A percentile compares a stretch with the other conserved stretches of the same genome.
Conservation (phyloP, 2,113 vertebrate species). For the Labeo rohita region DNA sequence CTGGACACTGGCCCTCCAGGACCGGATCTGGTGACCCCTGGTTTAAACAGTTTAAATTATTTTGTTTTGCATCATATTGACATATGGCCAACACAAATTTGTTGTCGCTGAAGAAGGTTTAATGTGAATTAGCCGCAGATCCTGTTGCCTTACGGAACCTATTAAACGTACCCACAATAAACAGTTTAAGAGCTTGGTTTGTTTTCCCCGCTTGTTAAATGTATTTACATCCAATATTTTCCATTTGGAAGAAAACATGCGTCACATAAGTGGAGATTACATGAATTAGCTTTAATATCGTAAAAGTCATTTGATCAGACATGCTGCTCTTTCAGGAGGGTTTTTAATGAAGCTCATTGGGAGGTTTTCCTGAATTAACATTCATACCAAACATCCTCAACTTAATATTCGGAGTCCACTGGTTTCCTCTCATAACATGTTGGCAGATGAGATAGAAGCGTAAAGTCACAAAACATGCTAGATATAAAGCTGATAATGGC, state of each 20-base stretch:
- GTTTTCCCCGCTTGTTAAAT: slow-evolving; percentile 45
- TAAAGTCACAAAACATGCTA: not conserved
- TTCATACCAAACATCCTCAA: slow-evolving; percentile 22
- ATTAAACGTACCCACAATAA: slow-evolving; percentile 37
- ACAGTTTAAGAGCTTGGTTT: slow-evolving; percentile 50
- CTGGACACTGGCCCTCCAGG: no score
- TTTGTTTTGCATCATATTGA: not conserved
- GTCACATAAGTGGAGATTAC: slow-evolving; percentile 40
- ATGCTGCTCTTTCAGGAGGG: slow-evolving; percentile 17
- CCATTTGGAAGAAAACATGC: slow-evolving; percentile 41
- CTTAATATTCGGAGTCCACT: not conserved
- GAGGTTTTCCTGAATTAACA: slow-evolving; percentile 34
- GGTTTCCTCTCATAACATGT: not conserved
- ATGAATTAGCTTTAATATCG: slow-evolving; percentile 39
- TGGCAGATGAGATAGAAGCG: not conserved
- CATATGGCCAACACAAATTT: not conserved
- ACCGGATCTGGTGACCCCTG: no score
- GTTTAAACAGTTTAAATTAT: not conserved
- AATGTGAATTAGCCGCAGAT: not conserved
- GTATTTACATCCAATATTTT: slow-evolving; percentile 39
- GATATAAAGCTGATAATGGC: slow-evolving; percentile 9
- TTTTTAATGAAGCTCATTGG: slow-evolving; percentile 17
- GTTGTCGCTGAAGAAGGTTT: not conserved
- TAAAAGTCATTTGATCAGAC: slow-evolving; percentile 35
- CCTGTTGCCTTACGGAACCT: slow-evolving; percentile 17